A percentile compares a stretch with the other conserved stretches of the same genome.
These are phyloP conservation scores for Microtus ochrogaster DNA, from an alignment of 2,113 vertebrate genomes.

Conservation along the genomic window DNA sequence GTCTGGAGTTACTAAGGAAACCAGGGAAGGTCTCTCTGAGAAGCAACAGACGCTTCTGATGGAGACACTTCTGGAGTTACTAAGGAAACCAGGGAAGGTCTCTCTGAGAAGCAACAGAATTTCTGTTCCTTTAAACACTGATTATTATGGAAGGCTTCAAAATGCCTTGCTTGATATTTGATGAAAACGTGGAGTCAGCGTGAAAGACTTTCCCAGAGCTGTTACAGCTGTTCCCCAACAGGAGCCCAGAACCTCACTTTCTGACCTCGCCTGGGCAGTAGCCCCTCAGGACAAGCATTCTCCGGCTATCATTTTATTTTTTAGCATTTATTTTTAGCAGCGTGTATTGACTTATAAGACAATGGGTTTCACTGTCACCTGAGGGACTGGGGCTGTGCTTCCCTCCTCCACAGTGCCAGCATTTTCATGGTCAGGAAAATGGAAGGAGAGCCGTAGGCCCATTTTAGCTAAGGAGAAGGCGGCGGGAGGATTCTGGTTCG, in stretches of 20 bases:
- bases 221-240: constrained; percentile 12
- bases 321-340: not conserved
- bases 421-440: not conserved
- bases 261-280: not conserved
- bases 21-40: not conserved
- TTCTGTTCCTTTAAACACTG: constrained; percentile 58
- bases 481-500: not conserved
- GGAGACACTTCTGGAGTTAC: not conserved
- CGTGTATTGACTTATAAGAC: not conserved
- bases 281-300: not conserved
- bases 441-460: not conserved
- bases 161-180: constrained; percentile 50
- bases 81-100: not conserved
- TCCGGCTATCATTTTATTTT: not conserved
- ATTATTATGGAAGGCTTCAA: constrained; percentile 32
- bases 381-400: not conserved
- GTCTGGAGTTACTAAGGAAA: not conserved
- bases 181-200: constrained; percentile 34
- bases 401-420: too few species aligned
- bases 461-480: not conserved
- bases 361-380: not conserved
- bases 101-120: not conserved
- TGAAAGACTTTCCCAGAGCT: not conserved
- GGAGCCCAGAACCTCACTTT: constrained; percentile 16
- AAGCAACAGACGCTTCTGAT: not conserved